Conservation (phyloP, 2,113 vertebrate genomes). For the Thunnus thynnus region DNA sequence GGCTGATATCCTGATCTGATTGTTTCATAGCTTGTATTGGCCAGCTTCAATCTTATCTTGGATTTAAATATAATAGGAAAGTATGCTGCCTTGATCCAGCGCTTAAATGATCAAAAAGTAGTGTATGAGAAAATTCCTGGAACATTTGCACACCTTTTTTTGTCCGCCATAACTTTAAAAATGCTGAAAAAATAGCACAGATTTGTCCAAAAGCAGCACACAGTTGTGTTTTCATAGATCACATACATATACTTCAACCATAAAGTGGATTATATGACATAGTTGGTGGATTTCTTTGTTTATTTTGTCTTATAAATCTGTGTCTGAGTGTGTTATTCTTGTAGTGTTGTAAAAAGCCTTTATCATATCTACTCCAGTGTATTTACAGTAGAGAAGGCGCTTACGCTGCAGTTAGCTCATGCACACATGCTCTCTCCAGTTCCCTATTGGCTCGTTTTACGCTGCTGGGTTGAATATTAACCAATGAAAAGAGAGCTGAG, state of each 20-base stretch:
- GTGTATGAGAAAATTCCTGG: neutral
- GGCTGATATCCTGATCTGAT: neutral
- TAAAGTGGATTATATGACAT: neutral
- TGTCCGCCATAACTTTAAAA: neutral
- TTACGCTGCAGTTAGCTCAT: neutral
- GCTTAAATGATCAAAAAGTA: neutral
- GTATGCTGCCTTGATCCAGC: neutral
- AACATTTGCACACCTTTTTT: too few relatives aligned
- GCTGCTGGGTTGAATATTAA: neutral
- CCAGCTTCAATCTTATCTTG: neutral
- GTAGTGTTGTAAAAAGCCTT: neutral
- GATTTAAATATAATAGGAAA: neutral
- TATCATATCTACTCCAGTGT: too few relatives aligned
- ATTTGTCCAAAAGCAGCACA: neutral
- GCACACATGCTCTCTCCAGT: neutral
- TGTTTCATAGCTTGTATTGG: neutral
- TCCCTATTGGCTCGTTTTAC: neutral
- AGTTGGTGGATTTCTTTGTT: too few relatives aligned
- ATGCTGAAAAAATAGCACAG: neutral
- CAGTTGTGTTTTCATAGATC: neutral
- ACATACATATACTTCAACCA: too few relatives aligned
- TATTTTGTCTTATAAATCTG: too few relatives aligned
- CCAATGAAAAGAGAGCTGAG: neutral
- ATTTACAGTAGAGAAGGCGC: neutral
- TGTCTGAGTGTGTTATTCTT: too few relatives aligned